A percentile compares a stretch with the other conserved stretches of the same genome.
These are phyloP conservation scores for Dicaeum eximium DNA, from an alignment of 2,113 vertebrate genomes.

Conservation along the genomic window DNA sequence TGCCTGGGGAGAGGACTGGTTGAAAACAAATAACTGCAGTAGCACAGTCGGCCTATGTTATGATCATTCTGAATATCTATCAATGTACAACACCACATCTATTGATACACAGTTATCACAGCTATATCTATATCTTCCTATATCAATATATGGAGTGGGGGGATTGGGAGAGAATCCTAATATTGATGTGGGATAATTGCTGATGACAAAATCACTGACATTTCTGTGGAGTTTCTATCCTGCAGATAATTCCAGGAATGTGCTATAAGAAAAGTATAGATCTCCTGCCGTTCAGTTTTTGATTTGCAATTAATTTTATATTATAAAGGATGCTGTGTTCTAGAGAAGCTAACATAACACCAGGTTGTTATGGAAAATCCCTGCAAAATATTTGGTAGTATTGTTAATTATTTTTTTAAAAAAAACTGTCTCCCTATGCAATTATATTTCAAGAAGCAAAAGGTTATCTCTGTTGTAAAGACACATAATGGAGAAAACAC, in stretches of 20 bases:
- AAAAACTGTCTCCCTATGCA: conserved; percentile 46
- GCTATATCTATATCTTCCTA: background rate
- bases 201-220: background rate
- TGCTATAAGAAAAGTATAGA: background rate
- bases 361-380: conserved; percentile 38
- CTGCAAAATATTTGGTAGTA: conserved; percentile 39
- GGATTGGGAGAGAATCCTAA: background rate
- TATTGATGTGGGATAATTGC: background rate
- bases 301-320: conserved; percentile 23
- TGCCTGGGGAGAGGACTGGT: background rate
- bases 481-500: conserved; percentile 54
- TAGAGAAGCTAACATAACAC: conserved; percentile 34
- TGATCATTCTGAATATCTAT: background rate
- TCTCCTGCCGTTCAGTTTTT: background rate
- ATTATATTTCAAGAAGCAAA: conserved; percentile 72
- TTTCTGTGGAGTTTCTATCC: background rate
- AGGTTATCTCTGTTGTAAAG: conserved; percentile 68
- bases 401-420: conserved; percentile 61
- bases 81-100: background rate
- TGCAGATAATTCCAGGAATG: background rate
- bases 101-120: background rate
- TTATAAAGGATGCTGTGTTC: background rate
- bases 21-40: background rate
- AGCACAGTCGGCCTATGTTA: background rate
- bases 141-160: background rate